Conservation (phyloP, 2,888 invertebrate species). For the Microctonus hyperodae region DNA sequence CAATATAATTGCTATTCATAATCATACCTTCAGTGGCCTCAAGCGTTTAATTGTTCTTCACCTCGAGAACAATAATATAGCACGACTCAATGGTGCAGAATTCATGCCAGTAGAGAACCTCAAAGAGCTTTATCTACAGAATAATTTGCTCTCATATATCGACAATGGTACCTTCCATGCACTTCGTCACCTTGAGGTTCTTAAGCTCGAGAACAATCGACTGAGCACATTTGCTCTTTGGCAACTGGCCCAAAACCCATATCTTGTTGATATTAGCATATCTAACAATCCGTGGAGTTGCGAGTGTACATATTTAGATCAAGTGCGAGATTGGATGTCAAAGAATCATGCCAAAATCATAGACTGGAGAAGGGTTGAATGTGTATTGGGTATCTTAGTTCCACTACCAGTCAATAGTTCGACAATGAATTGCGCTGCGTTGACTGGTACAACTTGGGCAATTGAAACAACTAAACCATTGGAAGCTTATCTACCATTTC, state of each 20-base stretch:
- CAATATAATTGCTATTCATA: conserved; percentile 83
- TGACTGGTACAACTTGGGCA: conserved; percentile 76
- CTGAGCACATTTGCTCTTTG: conserved; percentile 84
- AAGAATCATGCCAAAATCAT: conserved; percentile 81
- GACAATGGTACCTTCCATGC: conserved; percentile 85
- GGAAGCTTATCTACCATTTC: conserved; percentile 81
- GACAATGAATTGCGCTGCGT: conserved; percentile 77
- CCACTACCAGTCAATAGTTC: conserved; percentile 79
- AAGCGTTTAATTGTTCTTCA: conserved; percentile 81
- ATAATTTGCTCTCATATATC: conserved; percentile 82
- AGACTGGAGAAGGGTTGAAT: conserved; percentile 79
- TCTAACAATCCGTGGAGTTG: conserved; percentile 91
- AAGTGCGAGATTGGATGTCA: conserved; percentile 81
- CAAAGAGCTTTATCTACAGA: conserved; percentile 85
- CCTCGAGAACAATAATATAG: conserved; percentile 86
- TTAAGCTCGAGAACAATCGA: conserved; percentile 85
- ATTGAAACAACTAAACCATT: conserved; percentile 78
- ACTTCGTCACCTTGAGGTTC: conserved; percentile 81
- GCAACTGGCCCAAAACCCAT: conserved; percentile 84
- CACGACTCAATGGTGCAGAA: conserved; percentile 81
- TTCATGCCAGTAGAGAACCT: conserved; percentile 82
- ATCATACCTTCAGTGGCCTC: conserved; percentile 90
- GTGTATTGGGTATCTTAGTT: conserved; percentile 75
- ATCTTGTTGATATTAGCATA: conserved; percentile 85
- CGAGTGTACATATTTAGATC: conserved; percentile 84